Percentiles rank a stretch among this genome's conserved stretches.
Conservation (phyloP, 2,888 invertebrate species). For the Rhingia rostrata region DNA sequence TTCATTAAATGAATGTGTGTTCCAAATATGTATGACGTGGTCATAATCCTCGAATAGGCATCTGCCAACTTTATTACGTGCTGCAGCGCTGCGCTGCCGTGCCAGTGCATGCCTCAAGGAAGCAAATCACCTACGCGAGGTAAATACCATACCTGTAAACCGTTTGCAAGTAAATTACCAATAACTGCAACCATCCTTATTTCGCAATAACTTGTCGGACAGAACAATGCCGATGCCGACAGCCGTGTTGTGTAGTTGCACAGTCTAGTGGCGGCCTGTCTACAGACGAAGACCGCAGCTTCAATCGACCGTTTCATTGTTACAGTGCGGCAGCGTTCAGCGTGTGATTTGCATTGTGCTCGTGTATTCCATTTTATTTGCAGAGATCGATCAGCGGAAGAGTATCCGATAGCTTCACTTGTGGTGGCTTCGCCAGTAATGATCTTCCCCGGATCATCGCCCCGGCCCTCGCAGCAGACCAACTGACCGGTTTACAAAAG, state of each 20-base stretch:
- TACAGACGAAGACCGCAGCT: constrained; percentile 55
- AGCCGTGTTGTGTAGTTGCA: constrained; percentile 46
- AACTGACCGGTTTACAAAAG: constrained; percentile 42
- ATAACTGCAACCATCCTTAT: constrained; percentile 74
- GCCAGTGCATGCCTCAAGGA: constrained; percentile 56
- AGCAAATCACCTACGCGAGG: constrained; percentile 72
- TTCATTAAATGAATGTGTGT: constrained; percentile 72
- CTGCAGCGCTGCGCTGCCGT: constrained; percentile 25
- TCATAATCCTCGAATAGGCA: constrained; percentile 73
- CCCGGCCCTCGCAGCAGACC: constrained; percentile 39
- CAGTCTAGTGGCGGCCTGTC: constrained; percentile 28
- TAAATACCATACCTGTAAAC: constrained; percentile 43
- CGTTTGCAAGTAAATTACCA: constrained; percentile 70
- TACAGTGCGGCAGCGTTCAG: constrained; percentile 45
- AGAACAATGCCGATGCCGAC: constrained; percentile 75
- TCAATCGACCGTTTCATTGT: constrained; percentile 74
- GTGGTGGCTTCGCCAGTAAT: constrained; percentile 65
- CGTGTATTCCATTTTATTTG: constrained; percentile 67
- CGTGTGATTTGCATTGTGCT: constrained; percentile 72
- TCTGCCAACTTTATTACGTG: constrained; percentile 75
- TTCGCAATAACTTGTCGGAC: constrained; percentile 74
- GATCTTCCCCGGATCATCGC: constrained; percentile 68
- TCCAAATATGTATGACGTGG: constrained; percentile 73
- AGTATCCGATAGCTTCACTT: constrained; percentile 73
- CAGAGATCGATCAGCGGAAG: constrained; percentile 70